phyloP scores from a whole-genome alignment of 1,140 invertebrate species.

The Aphis craccivora region DNA sequence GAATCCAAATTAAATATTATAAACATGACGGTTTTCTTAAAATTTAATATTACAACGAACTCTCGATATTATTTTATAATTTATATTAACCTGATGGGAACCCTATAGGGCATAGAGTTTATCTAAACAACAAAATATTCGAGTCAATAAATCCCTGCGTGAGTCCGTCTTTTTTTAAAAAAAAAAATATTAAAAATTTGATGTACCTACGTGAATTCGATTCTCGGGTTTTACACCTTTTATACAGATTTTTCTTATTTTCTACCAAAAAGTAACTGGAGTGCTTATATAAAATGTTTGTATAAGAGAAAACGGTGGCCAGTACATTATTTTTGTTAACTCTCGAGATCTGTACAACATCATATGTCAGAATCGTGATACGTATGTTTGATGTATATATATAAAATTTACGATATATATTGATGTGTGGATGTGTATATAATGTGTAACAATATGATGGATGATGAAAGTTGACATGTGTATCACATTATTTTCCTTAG shows the following conservation, averaged over 20 bases:
- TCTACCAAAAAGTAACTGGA: not conserved
- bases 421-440: not conserved
- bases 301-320: not conserved
- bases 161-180: too few relatives aligned
- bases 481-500: slow-evolving; percentile 5
- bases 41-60: not conserved
- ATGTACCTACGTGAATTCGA: too few relatives aligned
- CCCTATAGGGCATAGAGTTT: too few relatives aligned
- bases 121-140: too few relatives aligned
- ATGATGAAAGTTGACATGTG: slow-evolving; percentile 20
- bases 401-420: not conserved
- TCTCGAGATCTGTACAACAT: not conserved
- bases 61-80: not conserved
- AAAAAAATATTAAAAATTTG: too few relatives aligned
- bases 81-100: not conserved
- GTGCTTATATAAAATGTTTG: not conserved
- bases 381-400: not conserved
- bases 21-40: not conserved
- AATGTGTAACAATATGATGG: slow-evolving; percentile 10
- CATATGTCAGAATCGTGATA: not conserved
- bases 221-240: too few relatives aligned
- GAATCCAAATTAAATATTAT: not conserved
- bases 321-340: not conserved
- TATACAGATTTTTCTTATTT: too few relatives aligned
- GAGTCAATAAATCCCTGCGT: too few relatives aligned